Percentiles rank a stretch among this genome's conserved stretches.
Conservation (phyloP, 2,888 invertebrate species). For the Ophonus ardosiacus region DNA sequence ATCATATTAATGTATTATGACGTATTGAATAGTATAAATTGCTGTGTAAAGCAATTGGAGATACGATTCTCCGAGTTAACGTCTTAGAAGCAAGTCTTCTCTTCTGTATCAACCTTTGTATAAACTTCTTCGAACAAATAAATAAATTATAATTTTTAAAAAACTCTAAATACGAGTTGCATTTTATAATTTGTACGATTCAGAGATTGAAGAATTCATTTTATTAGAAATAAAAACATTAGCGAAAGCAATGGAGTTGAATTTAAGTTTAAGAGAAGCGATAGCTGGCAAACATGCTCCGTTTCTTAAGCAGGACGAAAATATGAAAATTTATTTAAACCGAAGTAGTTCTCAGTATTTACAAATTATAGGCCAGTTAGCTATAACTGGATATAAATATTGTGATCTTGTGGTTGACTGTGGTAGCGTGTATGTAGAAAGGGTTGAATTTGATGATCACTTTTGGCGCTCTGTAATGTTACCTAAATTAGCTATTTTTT, state of each 20-base stretch:
- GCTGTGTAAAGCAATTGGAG: too few species aligned
- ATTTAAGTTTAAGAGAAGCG: background rate
- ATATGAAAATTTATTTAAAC: background rate
- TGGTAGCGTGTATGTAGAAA: slow-evolving; percentile 1
- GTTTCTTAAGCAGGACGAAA: background rate
- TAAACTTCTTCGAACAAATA: too few species aligned
- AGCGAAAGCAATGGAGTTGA: background rate
- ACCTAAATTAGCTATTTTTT: background rate
- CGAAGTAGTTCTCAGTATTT: background rate
- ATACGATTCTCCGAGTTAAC: too few species aligned
- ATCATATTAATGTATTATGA: too few species aligned
- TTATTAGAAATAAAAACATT: slow-evolving; percentile 10
- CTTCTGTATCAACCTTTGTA: too few species aligned
- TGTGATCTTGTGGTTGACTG: slow-evolving; percentile 8
- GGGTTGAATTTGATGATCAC: background rate
- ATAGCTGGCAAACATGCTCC: background rate
- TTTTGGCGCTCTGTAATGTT: background rate
- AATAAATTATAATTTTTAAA: too few species aligned
- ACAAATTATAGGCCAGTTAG: slow-evolving; percentile 8
- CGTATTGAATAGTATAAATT: too few species aligned
- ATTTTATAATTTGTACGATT: too few species aligned
- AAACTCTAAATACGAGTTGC: too few species aligned
- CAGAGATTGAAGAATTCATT: background rate
- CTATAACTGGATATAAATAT: background rate
- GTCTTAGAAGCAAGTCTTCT: too few species aligned